Conservation (phyloP, 2,797 vertebrate genomes). For the Pipistrellus pygmaeus region DNA sequence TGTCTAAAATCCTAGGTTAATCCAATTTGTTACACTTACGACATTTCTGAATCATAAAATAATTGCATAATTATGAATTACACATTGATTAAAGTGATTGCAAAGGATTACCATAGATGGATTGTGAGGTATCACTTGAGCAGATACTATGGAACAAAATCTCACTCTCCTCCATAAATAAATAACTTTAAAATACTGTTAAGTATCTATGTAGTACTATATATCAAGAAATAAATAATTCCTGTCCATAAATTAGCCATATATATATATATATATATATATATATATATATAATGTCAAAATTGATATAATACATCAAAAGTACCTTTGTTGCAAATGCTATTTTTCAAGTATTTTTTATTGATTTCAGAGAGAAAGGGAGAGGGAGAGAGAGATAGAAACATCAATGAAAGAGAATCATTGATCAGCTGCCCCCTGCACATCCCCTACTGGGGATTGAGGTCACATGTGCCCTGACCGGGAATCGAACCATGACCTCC, state of each 20-base stretch:
- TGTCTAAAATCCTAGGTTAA: conserved; percentile 83
- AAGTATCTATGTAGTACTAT: background rate
- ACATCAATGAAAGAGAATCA: too few species aligned
- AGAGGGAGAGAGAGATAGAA: too few species aligned
- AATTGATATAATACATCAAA: background rate
- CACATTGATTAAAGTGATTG: conserved; percentile 84
- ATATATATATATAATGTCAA: background rate
- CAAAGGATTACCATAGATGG: conserved; percentile 72
- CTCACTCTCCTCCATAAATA: background rate
- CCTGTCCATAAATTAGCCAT: background rate
- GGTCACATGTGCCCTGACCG: too few species aligned
- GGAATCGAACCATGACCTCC: too few species aligned
- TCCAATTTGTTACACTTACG: conserved; percentile 82
- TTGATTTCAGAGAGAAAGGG: too few species aligned
- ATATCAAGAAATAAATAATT: background rate
- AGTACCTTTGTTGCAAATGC: background rate
- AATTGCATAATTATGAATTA: conserved; percentile 85
- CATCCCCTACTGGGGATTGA: too few species aligned
- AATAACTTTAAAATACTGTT: conserved; percentile 14
- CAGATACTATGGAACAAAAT: conserved; percentile 46
- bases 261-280: background rate
- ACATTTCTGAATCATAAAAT: conserved; percentile 84
- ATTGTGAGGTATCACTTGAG: conserved; percentile 40
- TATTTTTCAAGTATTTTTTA: background rate
- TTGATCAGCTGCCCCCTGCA: too few species aligned